A percentile compares a stretch with the other conserved stretches of the same genome.
These are phyloP conservation scores for Sarcophaga variegata DNA, from an alignment of 2,888 invertebrate genomes.

Conservation along the genomic window DNA sequence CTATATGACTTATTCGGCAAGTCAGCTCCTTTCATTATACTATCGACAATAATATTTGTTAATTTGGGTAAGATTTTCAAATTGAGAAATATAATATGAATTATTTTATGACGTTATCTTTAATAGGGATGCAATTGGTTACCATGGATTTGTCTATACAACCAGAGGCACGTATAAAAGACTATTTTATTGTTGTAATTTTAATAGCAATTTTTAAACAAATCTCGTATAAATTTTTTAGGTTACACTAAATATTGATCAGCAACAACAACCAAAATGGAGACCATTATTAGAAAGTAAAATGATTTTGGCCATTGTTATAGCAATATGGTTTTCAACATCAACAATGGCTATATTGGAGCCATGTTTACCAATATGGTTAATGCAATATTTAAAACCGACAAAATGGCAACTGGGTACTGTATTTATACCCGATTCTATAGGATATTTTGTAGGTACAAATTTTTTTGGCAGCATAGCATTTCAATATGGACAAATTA, in stretches of 20 bases:
- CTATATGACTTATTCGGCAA: slow-evolving; percentile 90
- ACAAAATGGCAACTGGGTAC: slow-evolving; percentile 88
- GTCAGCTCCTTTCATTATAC: slow-evolving; percentile 88
- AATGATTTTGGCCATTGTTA: slow-evolving; percentile 85
- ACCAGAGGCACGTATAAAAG: slow-evolving; percentile 74
- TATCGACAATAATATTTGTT: slow-evolving; percentile 84
- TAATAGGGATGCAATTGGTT: slow-evolving; percentile 76
- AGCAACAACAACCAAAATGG: slow-evolving; percentile 82
- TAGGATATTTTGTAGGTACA: slow-evolving; percentile 92
- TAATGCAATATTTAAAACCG: slow-evolving; percentile 83
- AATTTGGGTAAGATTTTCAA: slow-evolving; percentile 81
- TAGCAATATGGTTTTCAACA: slow-evolving; percentile 90
- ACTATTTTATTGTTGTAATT: background rate
- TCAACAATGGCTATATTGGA: slow-evolving; percentile 92
- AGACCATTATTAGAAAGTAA: slow-evolving; percentile 84
- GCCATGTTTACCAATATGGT: slow-evolving; percentile 92
- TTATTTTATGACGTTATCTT: background rate
- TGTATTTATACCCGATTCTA: slow-evolving; percentile 92
- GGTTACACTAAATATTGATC: slow-evolving; percentile 72
- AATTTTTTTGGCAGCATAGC: slow-evolving; percentile 89
- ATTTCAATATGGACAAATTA: slow-evolving; percentile 85
- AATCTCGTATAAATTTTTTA: slow-evolving; percentile 35
- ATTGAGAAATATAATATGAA: background rate
- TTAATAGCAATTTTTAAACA: background rate
- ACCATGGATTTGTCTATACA: slow-evolving; percentile 79